Evolutionary conservation across 2,113 vertebrate genomes (phyloP), one percentile per base, ranked within the genome.

Genomic region (Pungitius pungitius): DNA sequence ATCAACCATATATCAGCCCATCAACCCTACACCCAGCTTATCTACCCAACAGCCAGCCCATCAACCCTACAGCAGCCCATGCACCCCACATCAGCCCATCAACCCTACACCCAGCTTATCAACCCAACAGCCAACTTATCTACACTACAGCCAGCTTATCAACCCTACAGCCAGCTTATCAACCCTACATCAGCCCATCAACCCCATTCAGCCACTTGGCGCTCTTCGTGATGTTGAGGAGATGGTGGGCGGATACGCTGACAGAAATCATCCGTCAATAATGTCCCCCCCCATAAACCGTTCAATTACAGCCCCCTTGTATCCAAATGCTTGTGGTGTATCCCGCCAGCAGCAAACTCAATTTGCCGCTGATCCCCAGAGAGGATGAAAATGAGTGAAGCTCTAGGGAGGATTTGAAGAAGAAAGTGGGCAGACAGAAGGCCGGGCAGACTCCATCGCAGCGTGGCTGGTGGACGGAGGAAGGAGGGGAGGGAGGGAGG

Each of bases 231-330:
- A 43, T 59, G 78, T 30, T 69, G 26, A 67, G 79, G 67, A 70
- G 69, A 66, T 68, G 72, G 75, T 68, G 73, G 71, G 77, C 68
- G 71, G 86, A 89, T 78, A 74, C 62, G 37, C 83, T 86, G 81
- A 90, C 84, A 89, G 73, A 89, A 73, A 85, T 88, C 82, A 35
- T 89, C 84, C 87, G 80, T 85, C 86, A 82, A 80, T 90, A 91
- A 89, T 80, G 84, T 88, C 85, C 81, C 87, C 69, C 77, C 86
- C 87, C 30, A 2, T 8, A 35, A 91, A 88, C 85, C 89, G 83
- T 93, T 92, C 91, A 90, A 91, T 93, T 91, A 91, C 83, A 85
- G 75, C 70, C 64, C 37, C 58, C 83, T 84, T 88, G 87, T 91
- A 82, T 89, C 73, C 69, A 90, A 89, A 91, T 87, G 74, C 85